A percentile compares a stretch with the other conserved stretches of the same genome.
Conservation (phyloP, 2,888 invertebrate species). For the Thera britannica region DNA sequence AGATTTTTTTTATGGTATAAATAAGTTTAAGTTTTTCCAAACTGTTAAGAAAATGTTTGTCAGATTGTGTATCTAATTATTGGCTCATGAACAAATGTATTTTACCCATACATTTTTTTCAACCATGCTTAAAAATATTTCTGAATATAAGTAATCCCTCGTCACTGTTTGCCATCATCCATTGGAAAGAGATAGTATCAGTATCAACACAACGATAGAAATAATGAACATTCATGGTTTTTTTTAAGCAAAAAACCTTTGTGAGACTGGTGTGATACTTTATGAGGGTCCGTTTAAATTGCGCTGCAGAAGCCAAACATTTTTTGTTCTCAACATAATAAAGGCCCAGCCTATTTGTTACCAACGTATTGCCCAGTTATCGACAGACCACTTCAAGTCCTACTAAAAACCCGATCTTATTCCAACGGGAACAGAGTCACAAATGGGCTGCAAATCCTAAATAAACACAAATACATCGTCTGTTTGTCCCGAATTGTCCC, state of each 20-base stretch:
- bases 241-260: not conserved
- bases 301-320: slow-evolving; percentile 19
- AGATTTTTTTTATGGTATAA: no score
- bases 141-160: no score
- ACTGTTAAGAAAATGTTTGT: no score
- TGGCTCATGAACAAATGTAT: no score
- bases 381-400: slow-evolving; percentile 19
- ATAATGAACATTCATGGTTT: not conserved
- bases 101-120: no score
- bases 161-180: no score
- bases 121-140: no score
- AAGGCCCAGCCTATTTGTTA: slow-evolving; percentile 28
- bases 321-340: slow-evolving; percentile 30
- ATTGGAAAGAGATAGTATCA: no score
- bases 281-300: slow-evolving; percentile 28
- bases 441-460: slow-evolving; percentile 21
- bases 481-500: slow-evolving; percentile 56
- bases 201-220: not conserved
- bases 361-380: slow-evolving; percentile 39
- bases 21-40: no score
- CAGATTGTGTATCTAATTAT: no score
- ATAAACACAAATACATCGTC: slow-evolving; percentile 58
- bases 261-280: slow-evolving; percentile 7
- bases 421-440: slow-evolving; percentile 6
- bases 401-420: slow-evolving; percentile 7